A percentile compares a stretch with the other conserved stretches of the same genome.
phyloP scores from a whole-genome alignment of 2,888 invertebrate species.

The Sinodicranocentrus sp. region DNA sequence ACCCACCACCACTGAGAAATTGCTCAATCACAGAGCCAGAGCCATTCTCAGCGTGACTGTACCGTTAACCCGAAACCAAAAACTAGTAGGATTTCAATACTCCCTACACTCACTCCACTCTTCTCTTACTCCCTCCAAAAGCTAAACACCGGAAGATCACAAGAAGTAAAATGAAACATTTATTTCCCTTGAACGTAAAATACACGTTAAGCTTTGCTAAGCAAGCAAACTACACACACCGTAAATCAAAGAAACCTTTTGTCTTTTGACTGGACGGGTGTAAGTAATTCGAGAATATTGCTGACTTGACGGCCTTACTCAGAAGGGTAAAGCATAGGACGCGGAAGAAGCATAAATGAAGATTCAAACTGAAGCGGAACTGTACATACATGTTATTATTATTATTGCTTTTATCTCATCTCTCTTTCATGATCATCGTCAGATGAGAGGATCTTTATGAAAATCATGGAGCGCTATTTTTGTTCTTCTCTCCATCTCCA shows the following conservation, averaged over 20 bases:
- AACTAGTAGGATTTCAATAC: no score
- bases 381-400: slow-evolving; percentile 10
- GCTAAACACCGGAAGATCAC: no score
- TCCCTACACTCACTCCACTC: no score
- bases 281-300: slow-evolving; percentile 74
- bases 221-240: background rate
- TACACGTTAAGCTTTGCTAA: no score
- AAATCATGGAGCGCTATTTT: background rate
- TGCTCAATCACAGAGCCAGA: no score
- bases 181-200: no score
- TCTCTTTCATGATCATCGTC: slow-evolving; percentile 7
- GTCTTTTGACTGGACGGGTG: slow-evolving; percentile 72
- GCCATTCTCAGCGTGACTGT: no score
- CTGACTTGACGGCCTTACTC: slow-evolving; percentile 22
- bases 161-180: no score
- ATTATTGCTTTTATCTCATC: slow-evolving; percentile 20
- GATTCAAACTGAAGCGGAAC: background rate
- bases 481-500: no score
- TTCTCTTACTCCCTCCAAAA: no score
- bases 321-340: background rate
- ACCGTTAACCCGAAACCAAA: no score
- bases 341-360: background rate
- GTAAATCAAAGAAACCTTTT: slow-evolving; percentile 55
- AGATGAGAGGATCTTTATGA: background rate
- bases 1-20: no score